Conservation (phyloP, 2,888 invertebrate genomes). For the Sicus ferrugineus region DNA sequence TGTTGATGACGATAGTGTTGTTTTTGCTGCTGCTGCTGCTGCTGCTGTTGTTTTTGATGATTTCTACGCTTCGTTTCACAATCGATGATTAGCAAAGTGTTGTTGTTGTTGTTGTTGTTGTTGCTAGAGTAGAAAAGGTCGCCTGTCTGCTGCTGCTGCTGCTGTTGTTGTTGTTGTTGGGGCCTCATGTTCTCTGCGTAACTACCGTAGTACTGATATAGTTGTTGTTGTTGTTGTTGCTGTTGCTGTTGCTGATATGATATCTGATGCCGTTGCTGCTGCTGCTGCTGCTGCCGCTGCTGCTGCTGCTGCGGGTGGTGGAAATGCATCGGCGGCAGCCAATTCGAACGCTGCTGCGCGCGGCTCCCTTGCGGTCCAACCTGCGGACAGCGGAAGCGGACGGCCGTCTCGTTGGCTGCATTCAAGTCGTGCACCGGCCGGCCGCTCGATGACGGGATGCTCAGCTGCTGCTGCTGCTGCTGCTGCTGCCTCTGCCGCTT, state of each 20-base stretch:
- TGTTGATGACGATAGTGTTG: slow-evolving; percentile 1
- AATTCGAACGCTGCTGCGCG: slow-evolving; percentile 51
- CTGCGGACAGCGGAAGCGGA: slow-evolving; percentile 60
- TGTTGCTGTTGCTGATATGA: slow-evolving; percentile 34
- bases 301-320: slow-evolving; percentile 59
- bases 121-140: slow-evolving; percentile 33
- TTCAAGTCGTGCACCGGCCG: slow-evolving; percentile 49
- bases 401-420: slow-evolving; percentile 57
- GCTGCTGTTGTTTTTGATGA: slow-evolving; percentile 33
- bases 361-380: slow-evolving; percentile 58
- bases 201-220: slow-evolving; percentile 24
- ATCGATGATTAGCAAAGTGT: slow-evolving; percentile 41
- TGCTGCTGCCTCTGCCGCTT: slow-evolving; percentile 25
- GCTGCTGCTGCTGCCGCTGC: slow-evolving; percentile 56
- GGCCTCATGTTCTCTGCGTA: slow-evolving; percentile 34
- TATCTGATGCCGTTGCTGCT: slow-evolving; percentile 53
- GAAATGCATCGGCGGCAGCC: slow-evolving; percentile 55
- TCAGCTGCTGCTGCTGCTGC: slow-evolving; percentile 23
- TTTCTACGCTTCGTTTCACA: slow-evolving; percentile 38
- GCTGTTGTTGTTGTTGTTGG: slow-evolving; percentile 36
- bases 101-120: slow-evolving; percentile 33
- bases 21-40: slow-evolving; percentile 21
- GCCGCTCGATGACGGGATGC: slow-evolving; percentile 21
- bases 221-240: slow-evolving; percentile 33
- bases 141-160: slow-evolving; percentile 31